Evolutionary conservation across 2,113 vertebrate genomes (phyloP).

Genomic region (rabbit (Oryctolagus cuniculus)): mOryCun1.1 NC_091442.1:55972501-55973000

Average conservation of each 20-base stretch:
- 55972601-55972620: not conserved
- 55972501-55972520: not conserved
- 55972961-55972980: too few relatives aligned
- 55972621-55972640: not conserved
- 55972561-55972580: not conserved
- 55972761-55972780: not conserved
- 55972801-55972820: fast-evolving
- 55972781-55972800: not conserved
- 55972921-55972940: too few relatives aligned
- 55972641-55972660: too few relatives aligned
- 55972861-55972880: too few relatives aligned
- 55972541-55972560: not conserved
- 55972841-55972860: not conserved
- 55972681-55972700: not conserved
- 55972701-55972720: fast-evolving
- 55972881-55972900: too few relatives aligned
- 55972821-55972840: fast-evolving
- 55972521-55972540: not conserved
- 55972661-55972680: not conserved
- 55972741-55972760: not conserved
- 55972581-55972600: not conserved
- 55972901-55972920: too few relatives aligned
- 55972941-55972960: too few relatives aligned
- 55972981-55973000: too few relatives aligned
- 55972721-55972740: not conserved